A percentile compares a stretch with the other conserved stretches of the same genome.
Evolutionary conservation across 1,140 invertebrate genomes (phyloP).

Genomic region (Orchesella cincta): DNA sequence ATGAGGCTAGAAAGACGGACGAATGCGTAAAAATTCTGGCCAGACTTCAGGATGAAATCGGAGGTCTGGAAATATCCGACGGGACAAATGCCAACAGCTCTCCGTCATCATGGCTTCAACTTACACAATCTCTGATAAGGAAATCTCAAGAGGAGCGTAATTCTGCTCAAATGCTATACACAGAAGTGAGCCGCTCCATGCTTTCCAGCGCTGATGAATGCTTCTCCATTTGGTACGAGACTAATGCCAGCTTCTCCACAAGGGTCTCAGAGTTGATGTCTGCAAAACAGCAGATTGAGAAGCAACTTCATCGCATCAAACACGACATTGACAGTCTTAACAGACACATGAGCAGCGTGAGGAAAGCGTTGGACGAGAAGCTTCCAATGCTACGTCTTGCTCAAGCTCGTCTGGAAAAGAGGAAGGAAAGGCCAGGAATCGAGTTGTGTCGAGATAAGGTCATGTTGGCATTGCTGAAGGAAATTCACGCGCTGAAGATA

Average conservation of each 20-base stretch:
- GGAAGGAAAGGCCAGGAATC: slow-evolving; percentile 46
- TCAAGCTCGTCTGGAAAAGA: slow-evolving; percentile 42
- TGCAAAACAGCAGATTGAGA: slow-evolving; percentile 35
- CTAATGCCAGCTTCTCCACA: slow-evolving; percentile 38
- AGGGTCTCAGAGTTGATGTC: slow-evolving; percentile 37
- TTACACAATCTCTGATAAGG: slow-evolving; percentile 43
- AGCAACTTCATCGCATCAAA: slow-evolving; percentile 32
- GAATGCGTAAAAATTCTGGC: slow-evolving; percentile 42
- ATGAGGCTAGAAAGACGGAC: slow-evolving; percentile 44
- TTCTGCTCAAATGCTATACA: slow-evolving; percentile 31
- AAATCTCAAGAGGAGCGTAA: slow-evolving; percentile 44
- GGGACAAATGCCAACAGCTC: slow-evolving; percentile 28
- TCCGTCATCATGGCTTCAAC: slow-evolving; percentile 44
- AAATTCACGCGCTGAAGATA: slow-evolving; percentile 41
- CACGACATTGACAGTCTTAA: slow-evolving; percentile 42
- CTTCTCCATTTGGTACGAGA: slow-evolving; percentile 42
- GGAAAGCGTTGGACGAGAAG: slow-evolving; percentile 42
- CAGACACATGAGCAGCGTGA: slow-evolving; percentile 36
- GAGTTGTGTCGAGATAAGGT: slow-evolving; percentile 47
- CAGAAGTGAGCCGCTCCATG: slow-evolving; percentile 40
- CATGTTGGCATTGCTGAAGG: slow-evolving; percentile 37
- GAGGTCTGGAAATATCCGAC: slow-evolving; percentile 14
- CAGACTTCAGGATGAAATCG: slow-evolving; percentile 37
- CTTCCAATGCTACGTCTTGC: slow-evolving; percentile 37
- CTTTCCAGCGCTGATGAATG: slow-evolving; percentile 40